Evolutionary conservation across 2,113 vertebrate species (phyloP).

Genomic region (Danionella cerebrum): DNA sequence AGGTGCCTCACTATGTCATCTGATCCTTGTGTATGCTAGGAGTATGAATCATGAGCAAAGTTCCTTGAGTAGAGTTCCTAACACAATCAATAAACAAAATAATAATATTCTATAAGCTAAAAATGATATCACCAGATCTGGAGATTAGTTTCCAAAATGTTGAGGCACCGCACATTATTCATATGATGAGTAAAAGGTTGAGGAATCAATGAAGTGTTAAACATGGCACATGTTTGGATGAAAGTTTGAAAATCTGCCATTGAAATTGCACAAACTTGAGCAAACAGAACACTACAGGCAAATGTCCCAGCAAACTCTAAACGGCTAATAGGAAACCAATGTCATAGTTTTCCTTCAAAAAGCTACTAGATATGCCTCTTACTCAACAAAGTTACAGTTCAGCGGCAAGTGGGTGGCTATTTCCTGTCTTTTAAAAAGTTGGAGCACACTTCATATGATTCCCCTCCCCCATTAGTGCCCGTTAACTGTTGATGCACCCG

Average conservation of each 20-base stretch:
- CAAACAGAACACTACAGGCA: background rate
- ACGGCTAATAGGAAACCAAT: slow-evolving; percentile 15
- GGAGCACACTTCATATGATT: background rate
- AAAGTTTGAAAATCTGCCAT: background rate
- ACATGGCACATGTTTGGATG: too few species aligned
- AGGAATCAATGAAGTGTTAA: too few species aligned
- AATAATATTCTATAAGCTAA: too few species aligned
- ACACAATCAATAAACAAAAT: too few species aligned
- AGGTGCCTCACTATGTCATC: too few species aligned
- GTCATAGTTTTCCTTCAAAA: slow-evolving; percentile 19
- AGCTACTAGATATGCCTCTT: slow-evolving; percentile 18
- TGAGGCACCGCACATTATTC: too few species aligned
- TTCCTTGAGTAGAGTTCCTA: too few species aligned
- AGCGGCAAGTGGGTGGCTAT: background rate
- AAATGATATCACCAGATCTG: too few species aligned
- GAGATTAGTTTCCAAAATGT: too few species aligned
- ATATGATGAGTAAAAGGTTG: too few species aligned
- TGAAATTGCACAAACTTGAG: background rate
- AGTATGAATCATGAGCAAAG: too few species aligned
- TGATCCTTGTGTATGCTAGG: too few species aligned
- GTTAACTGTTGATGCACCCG: slow-evolving; percentile 37
- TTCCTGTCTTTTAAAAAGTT: background rate
- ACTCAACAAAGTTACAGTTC: slow-evolving; percentile 16
- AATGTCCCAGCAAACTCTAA: slow-evolving; percentile 11
- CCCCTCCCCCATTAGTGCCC: slow-evolving; percentile 26